Evolutionary conservation across 2,888 invertebrate genomes (phyloP).

Genomic region (Oligia latruncula): DNA sequence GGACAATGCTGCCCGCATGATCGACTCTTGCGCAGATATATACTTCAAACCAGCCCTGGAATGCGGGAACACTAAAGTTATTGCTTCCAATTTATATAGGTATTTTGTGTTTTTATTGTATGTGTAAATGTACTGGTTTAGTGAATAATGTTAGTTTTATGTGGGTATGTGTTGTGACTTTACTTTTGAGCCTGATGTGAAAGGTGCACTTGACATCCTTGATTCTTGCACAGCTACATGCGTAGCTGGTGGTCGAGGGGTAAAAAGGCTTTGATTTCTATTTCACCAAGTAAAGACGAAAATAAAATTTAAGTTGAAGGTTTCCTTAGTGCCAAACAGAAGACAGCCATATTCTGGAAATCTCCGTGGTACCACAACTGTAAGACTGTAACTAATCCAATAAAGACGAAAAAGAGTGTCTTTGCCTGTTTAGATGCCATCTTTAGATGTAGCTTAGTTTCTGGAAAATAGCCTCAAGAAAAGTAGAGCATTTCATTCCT

Average conservation of each 20-base stretch:
- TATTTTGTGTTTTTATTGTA: slow-evolving; percentile 35
- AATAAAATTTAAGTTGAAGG: background rate
- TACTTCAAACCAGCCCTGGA: slow-evolving; percentile 47
- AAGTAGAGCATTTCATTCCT: background rate
- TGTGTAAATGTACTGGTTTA: slow-evolving; percentile 44
- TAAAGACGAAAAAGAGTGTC: background rate
- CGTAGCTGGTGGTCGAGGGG: background rate
- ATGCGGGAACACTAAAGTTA: slow-evolving; percentile 57
- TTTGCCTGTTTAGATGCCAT: no score
- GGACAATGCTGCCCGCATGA: slow-evolving; percentile 59
- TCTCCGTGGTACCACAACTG: background rate
- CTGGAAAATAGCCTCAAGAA: background rate
- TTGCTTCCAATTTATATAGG: slow-evolving; percentile 43
- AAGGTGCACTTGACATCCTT: background rate
- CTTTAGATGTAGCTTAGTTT: background rate
- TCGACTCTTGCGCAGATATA: slow-evolving; percentile 46
- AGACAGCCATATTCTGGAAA: background rate
- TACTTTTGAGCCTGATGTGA: background rate
- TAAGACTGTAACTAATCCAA: background rate
- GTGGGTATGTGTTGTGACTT: background rate
- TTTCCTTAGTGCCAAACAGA: background rate
- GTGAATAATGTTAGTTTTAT: slow-evolving; percentile 33
- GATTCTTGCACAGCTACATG: background rate
- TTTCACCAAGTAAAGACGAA: background rate
- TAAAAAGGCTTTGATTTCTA: no score